Conservation (phyloP, 2,113 vertebrate species). For the Myanophis thanlyinensis region DNA sequence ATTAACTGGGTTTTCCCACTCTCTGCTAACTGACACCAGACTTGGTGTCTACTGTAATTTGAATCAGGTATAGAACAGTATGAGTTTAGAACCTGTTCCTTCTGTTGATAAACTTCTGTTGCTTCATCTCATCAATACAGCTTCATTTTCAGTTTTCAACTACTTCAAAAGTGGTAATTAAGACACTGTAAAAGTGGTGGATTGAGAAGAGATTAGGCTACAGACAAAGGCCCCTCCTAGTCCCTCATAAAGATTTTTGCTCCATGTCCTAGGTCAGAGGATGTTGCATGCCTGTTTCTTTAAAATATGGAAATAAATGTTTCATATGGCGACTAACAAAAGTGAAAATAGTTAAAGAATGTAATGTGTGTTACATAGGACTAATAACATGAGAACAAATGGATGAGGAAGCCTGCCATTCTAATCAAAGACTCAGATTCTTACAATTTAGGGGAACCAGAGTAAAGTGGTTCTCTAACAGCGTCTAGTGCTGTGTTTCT, state of each 20-base stretch:
- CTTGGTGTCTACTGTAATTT: no score
- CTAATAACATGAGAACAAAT: background rate
- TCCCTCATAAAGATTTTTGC: background rate
- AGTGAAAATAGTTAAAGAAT: background rate
- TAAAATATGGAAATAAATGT: background rate
- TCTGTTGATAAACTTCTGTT: background rate
- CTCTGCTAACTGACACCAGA: no score
- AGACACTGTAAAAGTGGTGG: background rate
- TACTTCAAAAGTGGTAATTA: background rate
- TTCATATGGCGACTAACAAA: background rate
- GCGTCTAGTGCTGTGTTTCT: no score
- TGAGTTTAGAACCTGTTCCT: background rate
- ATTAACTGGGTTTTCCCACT: no score
- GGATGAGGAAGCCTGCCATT: background rate
- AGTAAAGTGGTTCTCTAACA: no score
- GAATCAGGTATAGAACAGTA: no score
- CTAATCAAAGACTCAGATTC: no score
- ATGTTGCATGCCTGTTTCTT: background rate
- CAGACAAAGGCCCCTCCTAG: background rate
- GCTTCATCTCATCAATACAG: background rate
- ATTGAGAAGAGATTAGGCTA: background rate
- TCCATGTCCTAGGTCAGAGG: background rate
- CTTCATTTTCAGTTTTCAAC: background rate
- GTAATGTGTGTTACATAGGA: background rate
- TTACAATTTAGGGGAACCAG: no score